phyloP scores from a whole-genome alignment of 2,113 vertebrate genomes.

The Harpagus bidentatus region DNA sequence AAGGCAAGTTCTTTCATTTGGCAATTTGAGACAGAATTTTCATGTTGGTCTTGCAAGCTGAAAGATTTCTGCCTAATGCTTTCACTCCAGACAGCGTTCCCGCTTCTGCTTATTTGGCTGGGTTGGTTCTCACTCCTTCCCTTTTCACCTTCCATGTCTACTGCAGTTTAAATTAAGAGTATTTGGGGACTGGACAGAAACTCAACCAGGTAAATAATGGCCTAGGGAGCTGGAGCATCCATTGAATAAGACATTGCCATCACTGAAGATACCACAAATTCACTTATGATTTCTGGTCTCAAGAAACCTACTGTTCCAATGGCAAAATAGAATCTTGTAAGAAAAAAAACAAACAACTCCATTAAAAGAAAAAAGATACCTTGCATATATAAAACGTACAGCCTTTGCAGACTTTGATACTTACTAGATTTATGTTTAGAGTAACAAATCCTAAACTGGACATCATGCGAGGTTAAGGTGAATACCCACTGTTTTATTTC shows the following conservation, averaged over 20 bases:
- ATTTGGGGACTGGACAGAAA: background rate
- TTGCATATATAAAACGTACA: background rate
- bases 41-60: background rate
- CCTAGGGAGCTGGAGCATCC: background rate
- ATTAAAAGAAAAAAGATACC: background rate
- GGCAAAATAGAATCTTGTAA: background rate
- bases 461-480: accelerated
- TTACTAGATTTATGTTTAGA: background rate
- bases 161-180: background rate
- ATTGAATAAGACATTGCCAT: background rate
- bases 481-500: background rate
- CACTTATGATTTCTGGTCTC: background rate
- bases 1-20: background rate
- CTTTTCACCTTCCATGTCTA: background rate
- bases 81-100: background rate
- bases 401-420: background rate
- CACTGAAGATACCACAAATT: background rate
- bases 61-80: background rate
- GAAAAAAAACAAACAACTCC: background rate
- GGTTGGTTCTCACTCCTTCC: background rate
- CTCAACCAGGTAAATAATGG: background rate
- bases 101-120: background rate
- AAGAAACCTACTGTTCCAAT: background rate
- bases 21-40: background rate
- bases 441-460: background rate